phyloP scores from a whole-genome alignment of 1,140 invertebrate species.

The Orius laevigatus region DNA sequence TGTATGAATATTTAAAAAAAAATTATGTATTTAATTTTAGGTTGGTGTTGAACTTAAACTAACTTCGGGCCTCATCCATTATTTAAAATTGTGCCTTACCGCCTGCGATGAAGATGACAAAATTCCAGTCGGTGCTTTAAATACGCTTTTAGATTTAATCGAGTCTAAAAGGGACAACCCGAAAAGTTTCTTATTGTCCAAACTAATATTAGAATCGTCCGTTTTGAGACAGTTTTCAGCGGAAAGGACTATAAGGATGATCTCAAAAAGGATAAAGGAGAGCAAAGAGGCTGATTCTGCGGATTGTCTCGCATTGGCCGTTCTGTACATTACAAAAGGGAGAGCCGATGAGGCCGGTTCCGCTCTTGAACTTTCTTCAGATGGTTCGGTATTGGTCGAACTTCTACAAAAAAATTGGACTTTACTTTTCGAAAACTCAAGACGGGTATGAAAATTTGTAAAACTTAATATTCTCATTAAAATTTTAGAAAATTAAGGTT shows the following conservation, averaged over 20 bases:
- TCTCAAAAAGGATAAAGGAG: conserved; percentile 17
- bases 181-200: conserved; percentile 22
- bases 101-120: conserved; percentile 13
- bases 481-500: conserved; percentile 8
- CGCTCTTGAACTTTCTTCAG: conserved; percentile 27
- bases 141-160: conserved; percentile 11
- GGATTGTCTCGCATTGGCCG: conserved; percentile 29
- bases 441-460: conserved; percentile 11
- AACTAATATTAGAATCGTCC: conserved; percentile 34
- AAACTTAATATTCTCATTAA: background rate
- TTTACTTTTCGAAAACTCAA: conserved; percentile 25
- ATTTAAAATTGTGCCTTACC: conserved; percentile 30
- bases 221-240: conserved; percentile 38
- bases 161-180: background rate
- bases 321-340: conserved; percentile 37
- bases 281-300: conserved; percentile 5
- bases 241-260: conserved; percentile 35
- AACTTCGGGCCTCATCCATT: conserved; percentile 32
- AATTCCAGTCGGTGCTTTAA: conserved; percentile 16
- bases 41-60: conserved; percentile 14
- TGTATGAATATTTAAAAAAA: background rate
- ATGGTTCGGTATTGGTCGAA: conserved; percentile 23
- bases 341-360: conserved; percentile 30
- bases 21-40: conserved; percentile 11
- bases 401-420: conserved; percentile 31